phyloP scores from a whole-genome alignment of 1,140 invertebrate species.

The Drosophila triauraria region DNA sequence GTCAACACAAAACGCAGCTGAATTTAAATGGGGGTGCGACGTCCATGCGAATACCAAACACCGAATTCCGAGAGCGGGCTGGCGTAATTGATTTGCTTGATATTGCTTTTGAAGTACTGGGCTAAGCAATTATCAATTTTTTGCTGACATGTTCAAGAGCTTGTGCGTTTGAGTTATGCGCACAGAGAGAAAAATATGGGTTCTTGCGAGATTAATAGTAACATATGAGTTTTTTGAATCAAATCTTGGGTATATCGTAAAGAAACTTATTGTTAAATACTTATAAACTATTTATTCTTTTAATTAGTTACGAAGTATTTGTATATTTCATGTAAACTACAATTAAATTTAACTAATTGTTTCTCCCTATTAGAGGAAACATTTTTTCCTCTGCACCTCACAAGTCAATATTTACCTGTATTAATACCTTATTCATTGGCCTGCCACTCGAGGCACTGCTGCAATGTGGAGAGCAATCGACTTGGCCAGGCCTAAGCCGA shows the following conservation, averaged over 20 bases:
- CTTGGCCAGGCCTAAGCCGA: conserved; percentile 9
- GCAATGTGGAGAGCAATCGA: conserved; percentile 31
- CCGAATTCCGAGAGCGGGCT: conserved; percentile 8
- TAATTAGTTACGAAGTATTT: too few species aligned
- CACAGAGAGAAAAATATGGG: not conserved
- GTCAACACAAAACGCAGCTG: conserved; percentile 71
- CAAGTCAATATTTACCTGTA: conserved; percentile 21
- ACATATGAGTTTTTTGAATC: too few species aligned
- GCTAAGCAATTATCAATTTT: conserved; percentile 49
- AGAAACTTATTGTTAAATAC: too few species aligned
- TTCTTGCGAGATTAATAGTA: not conserved
- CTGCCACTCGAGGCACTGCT: conserved; percentile 10
- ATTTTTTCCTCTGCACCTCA: not conserved
- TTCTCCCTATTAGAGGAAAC: too few species aligned
- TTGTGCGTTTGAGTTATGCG: conserved; percentile 3
- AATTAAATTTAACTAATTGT: too few species aligned
- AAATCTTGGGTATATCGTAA: too few species aligned
- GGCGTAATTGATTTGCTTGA: conserved; percentile 65
- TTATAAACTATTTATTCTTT: too few species aligned
- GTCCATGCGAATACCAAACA: not conserved
- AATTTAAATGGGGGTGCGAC: conserved; percentile 28
- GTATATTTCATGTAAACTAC: too few species aligned
- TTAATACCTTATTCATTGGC: conserved; percentile 14
- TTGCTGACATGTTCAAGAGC: conserved; percentile 14
- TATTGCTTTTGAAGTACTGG: conserved; percentile 38